Percentiles rank a stretch among this genome's conserved stretches.
Conservation (phyloP, 2,888 invertebrate species). For the Blera fallax region DNA sequence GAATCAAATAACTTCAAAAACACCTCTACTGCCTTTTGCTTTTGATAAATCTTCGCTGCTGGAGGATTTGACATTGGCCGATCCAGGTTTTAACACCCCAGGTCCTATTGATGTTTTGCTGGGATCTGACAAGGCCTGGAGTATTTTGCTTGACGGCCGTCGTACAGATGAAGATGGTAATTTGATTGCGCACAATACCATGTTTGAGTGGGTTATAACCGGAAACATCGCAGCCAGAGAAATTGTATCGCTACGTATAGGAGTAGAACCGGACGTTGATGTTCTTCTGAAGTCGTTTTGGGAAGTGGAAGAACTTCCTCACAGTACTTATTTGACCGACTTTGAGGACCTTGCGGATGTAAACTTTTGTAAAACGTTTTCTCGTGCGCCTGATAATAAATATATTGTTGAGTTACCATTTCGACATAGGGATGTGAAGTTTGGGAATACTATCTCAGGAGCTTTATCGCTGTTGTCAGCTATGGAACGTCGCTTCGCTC, state of each 20-base stretch:
- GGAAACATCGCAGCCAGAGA: background rate
- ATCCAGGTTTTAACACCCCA: too few relatives aligned
- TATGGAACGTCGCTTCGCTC: conserved; percentile 2
- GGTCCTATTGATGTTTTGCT: background rate
- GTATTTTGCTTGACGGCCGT: background rate
- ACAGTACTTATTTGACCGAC: background rate
- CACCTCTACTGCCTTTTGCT: background rate
- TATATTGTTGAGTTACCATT: conserved; percentile 10
- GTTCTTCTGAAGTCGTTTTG: conserved; percentile 5
- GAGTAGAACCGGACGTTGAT: background rate
- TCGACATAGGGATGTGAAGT: too few relatives aligned
- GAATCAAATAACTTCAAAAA: background rate
- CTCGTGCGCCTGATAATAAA: conserved; percentile 15
- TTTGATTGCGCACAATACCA: background rate
- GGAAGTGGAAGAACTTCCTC: background rate
- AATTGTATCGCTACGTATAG: background rate
- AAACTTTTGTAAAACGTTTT: background rate
- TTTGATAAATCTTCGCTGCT: too few relatives aligned
- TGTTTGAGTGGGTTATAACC: background rate
- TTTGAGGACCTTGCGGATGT: background rate
- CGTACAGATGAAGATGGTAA: too few relatives aligned
- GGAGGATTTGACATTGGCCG: too few relatives aligned
- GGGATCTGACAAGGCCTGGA: background rate
- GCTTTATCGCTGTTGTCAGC: background rate
- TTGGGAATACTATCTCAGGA: background rate